Evolutionary conservation across 2,113 vertebrate genomes (phyloP), one percentile per base, ranked within the genome.

Genomic region (Plestiodon gilberti): DNA sequence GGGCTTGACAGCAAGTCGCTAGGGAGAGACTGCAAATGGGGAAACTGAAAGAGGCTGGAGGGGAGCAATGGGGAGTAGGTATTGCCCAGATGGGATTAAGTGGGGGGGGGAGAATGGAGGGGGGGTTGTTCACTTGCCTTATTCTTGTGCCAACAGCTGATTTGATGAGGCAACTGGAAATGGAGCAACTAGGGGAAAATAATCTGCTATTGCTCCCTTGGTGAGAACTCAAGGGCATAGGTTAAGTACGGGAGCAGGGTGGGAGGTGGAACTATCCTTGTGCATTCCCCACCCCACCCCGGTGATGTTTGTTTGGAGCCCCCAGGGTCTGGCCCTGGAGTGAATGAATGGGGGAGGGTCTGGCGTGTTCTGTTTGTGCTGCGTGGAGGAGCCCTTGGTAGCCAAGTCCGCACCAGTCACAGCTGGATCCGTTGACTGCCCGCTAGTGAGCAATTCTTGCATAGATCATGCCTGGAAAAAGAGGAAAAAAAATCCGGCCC

Each of bases 91-190:
- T 13, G 79, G 70, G 81, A 81, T 35, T 33, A 64, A 65, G 80
- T 30, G 70, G n/a, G 23, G n/a, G 73, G 5, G 1, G 15, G 78
- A 23, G 59, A 87, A 48, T 64, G 15, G 0, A 2, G 28, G 3
- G 40, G 43, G 89, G 86, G 25, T 30, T 28, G 73, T n/a, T 28
- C 23, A 40, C 18, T 64, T 65, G 62, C 35, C 18, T 55, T 25
- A 35, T 57, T 38, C 81, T 78, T 62, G 81, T 33, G 57, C 5
- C 67, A 52, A 57, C 81, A 25, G 52, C 84, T 43, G 81, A 52
- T 1, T 0, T 3, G 30, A 33, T 13, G 48, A 11, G 2, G 13
- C 62, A 30, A 48, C 2, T 30, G 1, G 2, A 0, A 0, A 0
- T 59, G 78, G 38, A 11, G 6, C 65, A 25, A n/a, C 11, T 64